Percentiles rank a stretch among this genome's conserved stretches.
phyloP scores from a whole-genome alignment of 2,888 invertebrate genomes.

The Alloscopus bannaensis region DNA sequence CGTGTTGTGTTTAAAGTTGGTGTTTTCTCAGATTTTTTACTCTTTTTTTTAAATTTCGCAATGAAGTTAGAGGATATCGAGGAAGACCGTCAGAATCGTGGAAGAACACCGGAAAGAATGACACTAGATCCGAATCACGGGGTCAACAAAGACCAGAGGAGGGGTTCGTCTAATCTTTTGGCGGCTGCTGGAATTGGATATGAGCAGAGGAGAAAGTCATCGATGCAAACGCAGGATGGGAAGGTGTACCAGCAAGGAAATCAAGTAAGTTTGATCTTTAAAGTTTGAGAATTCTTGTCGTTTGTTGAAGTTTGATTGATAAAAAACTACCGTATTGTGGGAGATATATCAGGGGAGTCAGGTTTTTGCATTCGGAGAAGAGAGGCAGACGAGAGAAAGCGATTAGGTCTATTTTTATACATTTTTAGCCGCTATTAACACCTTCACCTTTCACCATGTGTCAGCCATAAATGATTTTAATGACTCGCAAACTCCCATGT shows the following conservation, averaged over 20 bases:
- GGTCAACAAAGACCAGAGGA: constrained; percentile 49
- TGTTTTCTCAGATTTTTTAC: not conserved
- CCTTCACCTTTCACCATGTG: not conserved
- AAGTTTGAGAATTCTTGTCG: not conserved
- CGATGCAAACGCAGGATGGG: constrained; percentile 62
- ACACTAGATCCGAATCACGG: constrained; percentile 40
- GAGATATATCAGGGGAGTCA: not conserved
- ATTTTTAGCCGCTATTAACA: not conserved
- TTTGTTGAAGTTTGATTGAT: not conserved
- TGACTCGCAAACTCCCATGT: too few relatives aligned
- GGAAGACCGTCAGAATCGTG: constrained; percentile 45
- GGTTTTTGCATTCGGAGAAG: not conserved
- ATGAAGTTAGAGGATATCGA: constrained; percentile 65
- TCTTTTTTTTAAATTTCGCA: not conserved
- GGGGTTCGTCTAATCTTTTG: constrained; percentile 68
- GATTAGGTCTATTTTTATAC: not conserved
- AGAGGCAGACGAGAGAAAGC: not conserved
- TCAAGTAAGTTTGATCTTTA: constrained; percentile 62
- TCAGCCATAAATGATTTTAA: too few relatives aligned
- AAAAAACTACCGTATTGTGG: not conserved
- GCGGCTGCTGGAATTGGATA: constrained; percentile 72
- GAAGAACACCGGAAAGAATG: constrained; percentile 42
- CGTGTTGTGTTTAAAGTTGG: not conserved
- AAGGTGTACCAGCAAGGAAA: constrained; percentile 71
- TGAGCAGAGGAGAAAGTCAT: constrained; percentile 68